Evolutionary conservation across 2,797 vertebrate species (phyloP).

Genomic region (Acipenser ruthenus): DNA sequence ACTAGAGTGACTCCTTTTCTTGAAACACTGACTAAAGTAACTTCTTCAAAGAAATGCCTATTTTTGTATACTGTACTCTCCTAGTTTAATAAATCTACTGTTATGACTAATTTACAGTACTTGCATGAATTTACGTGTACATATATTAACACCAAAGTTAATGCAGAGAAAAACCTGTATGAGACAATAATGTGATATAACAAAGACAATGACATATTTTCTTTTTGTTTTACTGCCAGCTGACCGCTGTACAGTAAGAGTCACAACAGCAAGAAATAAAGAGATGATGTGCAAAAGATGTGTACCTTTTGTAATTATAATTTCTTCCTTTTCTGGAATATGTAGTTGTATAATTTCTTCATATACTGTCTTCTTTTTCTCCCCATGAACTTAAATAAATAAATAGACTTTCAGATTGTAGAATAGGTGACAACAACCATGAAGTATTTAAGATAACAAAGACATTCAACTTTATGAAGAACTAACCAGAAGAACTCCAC

Average conservation of each 20-base stretch:
- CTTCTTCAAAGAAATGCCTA: background rate
- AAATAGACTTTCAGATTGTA: background rate
- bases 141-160: too few species aligned
- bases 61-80: too few species aligned
- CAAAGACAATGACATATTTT: too few species aligned
- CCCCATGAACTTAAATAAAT: conserved; percentile 46
- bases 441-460: background rate
- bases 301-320: background rate
- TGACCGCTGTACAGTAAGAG: background rate
- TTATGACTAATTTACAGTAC: too few species aligned
- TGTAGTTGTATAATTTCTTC: conserved; percentile 41
- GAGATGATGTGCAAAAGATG: background rate
- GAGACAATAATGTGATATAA: too few species aligned
- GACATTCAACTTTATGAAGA: too few species aligned
- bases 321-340: background rate
- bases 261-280: background rate
- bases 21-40: background rate
- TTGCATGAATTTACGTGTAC: too few species aligned
- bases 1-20: background rate
- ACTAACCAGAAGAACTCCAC: too few species aligned
- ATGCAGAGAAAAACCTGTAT: too few species aligned
- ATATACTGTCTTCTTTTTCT: conserved; percentile 46
- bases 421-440: background rate
- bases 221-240: too few species aligned
- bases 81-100: too few species aligned